A percentile compares a stretch with the other conserved stretches of the same genome.
These are phyloP conservation scores for Oscheius sp. DNA, from an alignment of 2,888 invertebrate species.

Conservation along the genomic window DNA sequence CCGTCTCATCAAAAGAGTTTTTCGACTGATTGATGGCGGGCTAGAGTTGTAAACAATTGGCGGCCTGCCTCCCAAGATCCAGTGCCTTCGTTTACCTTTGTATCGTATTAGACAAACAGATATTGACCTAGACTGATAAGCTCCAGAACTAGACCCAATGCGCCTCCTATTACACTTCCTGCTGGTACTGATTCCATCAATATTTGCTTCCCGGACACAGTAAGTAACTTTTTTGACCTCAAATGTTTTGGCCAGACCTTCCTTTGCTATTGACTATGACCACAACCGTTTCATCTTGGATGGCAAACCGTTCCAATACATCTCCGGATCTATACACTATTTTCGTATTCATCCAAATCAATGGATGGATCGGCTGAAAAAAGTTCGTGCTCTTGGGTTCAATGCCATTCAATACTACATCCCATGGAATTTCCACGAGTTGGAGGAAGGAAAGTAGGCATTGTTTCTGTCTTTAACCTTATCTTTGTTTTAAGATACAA, in stretches of 20 bases:
- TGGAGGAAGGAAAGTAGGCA: conserved; percentile 47
- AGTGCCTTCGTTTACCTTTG: conserved; percentile 21
- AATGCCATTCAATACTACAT: conserved; percentile 72
- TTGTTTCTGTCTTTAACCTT: not conserved
- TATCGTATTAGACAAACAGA: conserved; percentile 30
- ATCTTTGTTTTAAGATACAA: conserved; percentile 37
- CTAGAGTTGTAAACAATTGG: conserved; percentile 26
- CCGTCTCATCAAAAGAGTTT: not conserved
- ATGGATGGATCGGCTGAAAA: conserved; percentile 80
- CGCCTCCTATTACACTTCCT: conserved; percentile 17
- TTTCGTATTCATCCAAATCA: conserved; percentile 84
- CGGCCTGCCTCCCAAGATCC: conserved; percentile 15
- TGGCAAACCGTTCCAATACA: conserved; percentile 78
- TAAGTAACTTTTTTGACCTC: not conserved
- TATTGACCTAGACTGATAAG: conserved; percentile 31
- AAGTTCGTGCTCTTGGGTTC: conserved; percentile 77
- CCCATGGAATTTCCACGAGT: conserved; percentile 68
- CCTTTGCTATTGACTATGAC: conserved; percentile 59
- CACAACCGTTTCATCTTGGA: conserved; percentile 80
- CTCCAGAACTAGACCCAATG: not conserved
- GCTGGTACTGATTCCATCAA: not conserved
- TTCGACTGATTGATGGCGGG: conserved; percentile 21
- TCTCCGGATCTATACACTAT: conserved; percentile 85
- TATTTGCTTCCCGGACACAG: conserved; percentile 2
- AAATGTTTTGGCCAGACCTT: conserved; percentile 11